Evolutionary conservation across 2,113 vertebrate genomes (phyloP).

Genomic region (Nanorana parkeri): DNA sequence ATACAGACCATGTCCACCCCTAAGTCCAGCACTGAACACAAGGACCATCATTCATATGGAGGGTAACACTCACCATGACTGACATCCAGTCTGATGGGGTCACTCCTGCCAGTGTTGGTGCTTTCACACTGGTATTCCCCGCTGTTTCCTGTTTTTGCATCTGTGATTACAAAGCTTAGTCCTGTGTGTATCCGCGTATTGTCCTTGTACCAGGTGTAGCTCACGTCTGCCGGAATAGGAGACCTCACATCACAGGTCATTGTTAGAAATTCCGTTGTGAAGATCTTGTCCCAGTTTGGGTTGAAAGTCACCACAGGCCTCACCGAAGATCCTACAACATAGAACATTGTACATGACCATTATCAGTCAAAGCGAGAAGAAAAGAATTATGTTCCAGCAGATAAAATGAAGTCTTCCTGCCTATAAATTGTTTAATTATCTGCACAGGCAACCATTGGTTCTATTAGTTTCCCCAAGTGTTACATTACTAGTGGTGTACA

Average conservation of each 20-base stretch:
- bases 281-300: conserved; percentile 7
- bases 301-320: conserved; percentile 3
- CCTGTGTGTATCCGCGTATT: neutral
- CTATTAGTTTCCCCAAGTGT: too few species aligned
- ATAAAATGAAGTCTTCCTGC: too few species aligned
- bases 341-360: neutral
- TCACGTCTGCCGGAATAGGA: neutral
- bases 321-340: neutral
- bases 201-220: conserved; percentile 25
- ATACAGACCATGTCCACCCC: too few species aligned
- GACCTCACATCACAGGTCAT: conserved; percentile 25
- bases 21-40: too few species aligned
- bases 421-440: too few species aligned
- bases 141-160: neutral
- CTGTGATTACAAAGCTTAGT: neutral
- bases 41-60: too few species aligned
- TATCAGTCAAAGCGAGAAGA: too few species aligned
- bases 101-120: neutral
- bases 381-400: too few species aligned
- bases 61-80: neutral
- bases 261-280: conserved; percentile 9
- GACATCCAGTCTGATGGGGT: neutral
- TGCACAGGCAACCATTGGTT: too few species aligned
- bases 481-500: too few species aligned
- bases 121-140: conserved; percentile 26